Conservation (phyloP, 2,797 vertebrate genomes). For the Coregonus ussuriensis region DNA sequence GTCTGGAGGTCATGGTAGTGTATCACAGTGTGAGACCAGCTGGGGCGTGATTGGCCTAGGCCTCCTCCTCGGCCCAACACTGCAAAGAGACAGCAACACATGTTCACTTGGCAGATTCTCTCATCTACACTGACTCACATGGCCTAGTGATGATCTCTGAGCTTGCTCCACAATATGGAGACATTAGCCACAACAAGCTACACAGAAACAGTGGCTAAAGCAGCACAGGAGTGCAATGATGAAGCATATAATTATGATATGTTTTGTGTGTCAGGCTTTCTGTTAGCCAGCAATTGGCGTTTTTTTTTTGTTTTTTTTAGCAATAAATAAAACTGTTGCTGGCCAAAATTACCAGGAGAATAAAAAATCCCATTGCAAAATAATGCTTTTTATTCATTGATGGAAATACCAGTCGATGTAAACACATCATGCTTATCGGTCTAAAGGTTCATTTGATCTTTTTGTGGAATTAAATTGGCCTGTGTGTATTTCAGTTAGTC, state of each 20-base stretch:
- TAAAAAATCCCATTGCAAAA: too few species aligned
- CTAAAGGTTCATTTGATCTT: too few species aligned
- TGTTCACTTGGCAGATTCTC: constrained; percentile 5
- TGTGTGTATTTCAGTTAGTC: too few species aligned
- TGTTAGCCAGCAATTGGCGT: too few species aligned
- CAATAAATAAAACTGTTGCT: too few species aligned
- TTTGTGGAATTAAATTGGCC: too few species aligned
- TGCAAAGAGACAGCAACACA: constrained; percentile 1
- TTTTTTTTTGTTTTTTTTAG: too few species aligned
- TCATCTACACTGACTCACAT: constrained; percentile 9
- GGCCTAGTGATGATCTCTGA: constrained; percentile 11
- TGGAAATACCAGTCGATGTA: too few species aligned
- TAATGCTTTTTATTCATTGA: too few species aligned
- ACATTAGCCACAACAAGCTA: constrained; percentile 38
- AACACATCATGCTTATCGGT: too few species aligned
- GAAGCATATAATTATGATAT: constrained; percentile 34
- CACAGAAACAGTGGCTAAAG: neutral
- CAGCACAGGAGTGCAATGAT: neutral
- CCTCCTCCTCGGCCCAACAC: neutral
- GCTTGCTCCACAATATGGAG: constrained; percentile 11
- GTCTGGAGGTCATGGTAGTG: neutral
- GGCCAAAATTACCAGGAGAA: too few species aligned
- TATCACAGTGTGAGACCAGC: constrained; percentile 18
- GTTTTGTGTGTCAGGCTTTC: constrained; percentile 27
- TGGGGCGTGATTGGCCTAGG: constrained; percentile 27